Conservation (phyloP, 64 coral and sea anemone genomes). For the Dendronephthya gigantea region DNA sequence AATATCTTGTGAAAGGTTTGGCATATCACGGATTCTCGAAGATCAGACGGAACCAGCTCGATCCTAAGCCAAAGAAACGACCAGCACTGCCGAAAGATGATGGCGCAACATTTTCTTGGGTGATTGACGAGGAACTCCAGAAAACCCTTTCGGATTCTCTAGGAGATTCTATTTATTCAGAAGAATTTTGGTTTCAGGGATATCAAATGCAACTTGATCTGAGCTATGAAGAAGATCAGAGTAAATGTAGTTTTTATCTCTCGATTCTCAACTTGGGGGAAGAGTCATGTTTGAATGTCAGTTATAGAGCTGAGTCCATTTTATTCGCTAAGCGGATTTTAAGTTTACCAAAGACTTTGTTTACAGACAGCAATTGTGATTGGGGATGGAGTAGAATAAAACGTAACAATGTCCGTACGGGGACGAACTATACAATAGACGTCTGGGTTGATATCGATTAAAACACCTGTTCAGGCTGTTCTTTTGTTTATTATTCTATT, state of each 20-base stretch:
- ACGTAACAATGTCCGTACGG: not conserved
- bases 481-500: too few species aligned
- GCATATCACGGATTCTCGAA: not conserved
- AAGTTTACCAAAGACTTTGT: not conserved
- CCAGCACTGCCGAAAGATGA: not conserved
- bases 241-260: not conserved
- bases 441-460: not conserved
- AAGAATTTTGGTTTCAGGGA: not conserved
- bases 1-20: not conserved
- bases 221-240: not conserved
- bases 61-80: not conserved
- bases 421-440: not conserved
- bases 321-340: not conserved
- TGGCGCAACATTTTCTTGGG: not conserved
- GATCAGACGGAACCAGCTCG: not conserved
- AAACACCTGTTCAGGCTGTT: too few species aligned
- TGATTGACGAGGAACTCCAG: not conserved
- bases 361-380: not conserved
- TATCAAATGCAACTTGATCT: not conserved
- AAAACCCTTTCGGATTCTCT: not conserved
- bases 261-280: not conserved
- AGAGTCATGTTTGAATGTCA: not conserved
- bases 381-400: not conserved
- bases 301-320: not conserved
- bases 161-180: not conserved